Base-by-base conservation (phyloP, 2,797 vertebrate species). In the Pangasius djambal region DNA sequence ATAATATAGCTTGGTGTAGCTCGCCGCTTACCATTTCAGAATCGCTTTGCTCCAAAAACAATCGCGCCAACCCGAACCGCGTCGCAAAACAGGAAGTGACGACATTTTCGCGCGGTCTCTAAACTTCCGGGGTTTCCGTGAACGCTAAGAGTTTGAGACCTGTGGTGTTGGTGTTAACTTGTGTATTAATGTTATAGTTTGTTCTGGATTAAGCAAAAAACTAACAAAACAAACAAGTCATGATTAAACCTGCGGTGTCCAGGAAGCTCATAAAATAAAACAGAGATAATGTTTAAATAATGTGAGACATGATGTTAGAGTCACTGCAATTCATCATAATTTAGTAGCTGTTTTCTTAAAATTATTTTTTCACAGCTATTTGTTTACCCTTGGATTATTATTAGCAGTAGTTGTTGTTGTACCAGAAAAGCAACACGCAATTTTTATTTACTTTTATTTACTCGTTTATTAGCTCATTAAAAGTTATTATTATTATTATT, bases 91-190 rank as follows among this genome's bases (percentile, higher is more conserved):
- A 92, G 96, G 96, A 96, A 96, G 93, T 96, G 92, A 93, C 93
- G 92, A 94, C 94, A 96, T 95, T 96, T 96, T 96, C 96, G 95
- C 96, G 96, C 96, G 96, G 94, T 95, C 89, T 93, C 91, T 91
- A 34, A 20, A 57, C 65, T 85, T 85, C 83, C 83, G 83, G 83
- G 20, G 48, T 70, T 85, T 85, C 6, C 15, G 18, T 3, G 10
- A 52, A 18, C 34, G 52, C 7, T 31, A 25, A 52, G 50, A 79
- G 77, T 13, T 28, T 52, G 28, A 50, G 15, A 50, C 4, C 2
- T n/a, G 4, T 48, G 10, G 1, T 25, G 34, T 20, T 31, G 16
- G 13, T 12, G 52, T n/a, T 84, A 31, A 67, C 2, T 0, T 31
- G 48, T 65, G 12, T 20, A 84, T 31, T 84, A 3, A 22, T 22